A percentile compares a stretch with the other conserved stretches of the same genome.
Conservation (phyloP, 2,888 invertebrate species). For the Aporophyla nigra region DNA sequence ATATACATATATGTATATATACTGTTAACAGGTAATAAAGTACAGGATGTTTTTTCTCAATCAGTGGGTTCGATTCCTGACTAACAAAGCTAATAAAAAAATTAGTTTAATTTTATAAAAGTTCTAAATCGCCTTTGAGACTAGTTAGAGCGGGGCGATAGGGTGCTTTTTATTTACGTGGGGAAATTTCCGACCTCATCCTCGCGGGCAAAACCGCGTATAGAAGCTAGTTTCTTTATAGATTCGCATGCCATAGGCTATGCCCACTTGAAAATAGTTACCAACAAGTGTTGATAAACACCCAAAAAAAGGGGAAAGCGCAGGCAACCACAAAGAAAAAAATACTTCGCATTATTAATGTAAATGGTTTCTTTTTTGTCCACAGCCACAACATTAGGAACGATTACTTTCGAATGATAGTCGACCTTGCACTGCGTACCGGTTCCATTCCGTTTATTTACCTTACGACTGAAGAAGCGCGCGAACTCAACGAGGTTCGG, state of each 20-base stretch:
- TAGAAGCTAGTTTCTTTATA: background rate
- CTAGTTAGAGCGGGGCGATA: background rate
- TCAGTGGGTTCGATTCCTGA: too few species aligned
- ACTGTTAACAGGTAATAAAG: background rate
- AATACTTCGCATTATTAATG: conserved; percentile 20
- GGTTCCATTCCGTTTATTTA: conserved; percentile 9
- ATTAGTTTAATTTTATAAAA: background rate
- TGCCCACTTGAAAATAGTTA: background rate
- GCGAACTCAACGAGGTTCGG: background rate
- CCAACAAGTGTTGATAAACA: background rate
- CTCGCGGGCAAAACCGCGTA: background rate
- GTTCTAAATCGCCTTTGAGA: background rate
- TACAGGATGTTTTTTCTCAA: background rate
- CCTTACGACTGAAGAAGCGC: background rate
- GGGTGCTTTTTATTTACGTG: background rate
- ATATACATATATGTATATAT: background rate
- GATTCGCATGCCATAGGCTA: background rate
- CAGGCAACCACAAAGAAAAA: too few species aligned
- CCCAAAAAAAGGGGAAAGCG: too few species aligned
- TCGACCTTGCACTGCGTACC: background rate
- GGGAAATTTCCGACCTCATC: background rate
- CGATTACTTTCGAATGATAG: conserved; percentile 21
- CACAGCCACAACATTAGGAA: conserved; percentile 35
- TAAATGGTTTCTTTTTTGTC: conserved; percentile 46
- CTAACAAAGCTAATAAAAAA: background rate